Evolutionary conservation across 1,140 invertebrate species (phyloP).

Genomic region (Neotoxoptera formosana): DNA sequence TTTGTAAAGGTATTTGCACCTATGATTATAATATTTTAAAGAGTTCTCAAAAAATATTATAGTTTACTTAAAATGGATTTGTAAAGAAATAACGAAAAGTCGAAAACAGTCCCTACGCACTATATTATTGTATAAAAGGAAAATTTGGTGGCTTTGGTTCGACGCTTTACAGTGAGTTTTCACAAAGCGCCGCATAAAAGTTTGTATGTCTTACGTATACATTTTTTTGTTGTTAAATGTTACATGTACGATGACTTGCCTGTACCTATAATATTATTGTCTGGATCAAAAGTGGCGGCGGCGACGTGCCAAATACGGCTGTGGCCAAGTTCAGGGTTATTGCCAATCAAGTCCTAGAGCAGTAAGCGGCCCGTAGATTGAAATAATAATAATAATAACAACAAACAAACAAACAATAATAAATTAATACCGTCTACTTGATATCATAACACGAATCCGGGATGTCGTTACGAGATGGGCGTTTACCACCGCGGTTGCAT

Average conservation of each 20-base stretch:
- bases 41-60: neutral
- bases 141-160: neutral
- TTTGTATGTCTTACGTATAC: too few species aligned
- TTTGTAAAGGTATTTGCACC: neutral
- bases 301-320: neutral
- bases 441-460: constrained; percentile 20
- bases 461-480: constrained; percentile 6
- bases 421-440: neutral
- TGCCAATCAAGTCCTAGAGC: neutral
- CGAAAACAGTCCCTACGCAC: neutral
- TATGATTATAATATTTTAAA: neutral
- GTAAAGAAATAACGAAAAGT: neutral
- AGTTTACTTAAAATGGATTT: neutral
- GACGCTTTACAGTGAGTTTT: neutral
- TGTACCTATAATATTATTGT: neutral
- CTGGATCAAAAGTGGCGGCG: neutral
- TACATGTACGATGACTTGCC: neutral
- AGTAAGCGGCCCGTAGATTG: neutral
- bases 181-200: neutral
- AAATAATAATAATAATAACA: neutral
- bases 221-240: neutral
- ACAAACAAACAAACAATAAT: neutral
- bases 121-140: neutral
- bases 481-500: neutral
- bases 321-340: constrained; percentile 17